Evolutionary conservation across 2,888 invertebrate species (phyloP).

Genomic region (Clunio marinus): DNA sequence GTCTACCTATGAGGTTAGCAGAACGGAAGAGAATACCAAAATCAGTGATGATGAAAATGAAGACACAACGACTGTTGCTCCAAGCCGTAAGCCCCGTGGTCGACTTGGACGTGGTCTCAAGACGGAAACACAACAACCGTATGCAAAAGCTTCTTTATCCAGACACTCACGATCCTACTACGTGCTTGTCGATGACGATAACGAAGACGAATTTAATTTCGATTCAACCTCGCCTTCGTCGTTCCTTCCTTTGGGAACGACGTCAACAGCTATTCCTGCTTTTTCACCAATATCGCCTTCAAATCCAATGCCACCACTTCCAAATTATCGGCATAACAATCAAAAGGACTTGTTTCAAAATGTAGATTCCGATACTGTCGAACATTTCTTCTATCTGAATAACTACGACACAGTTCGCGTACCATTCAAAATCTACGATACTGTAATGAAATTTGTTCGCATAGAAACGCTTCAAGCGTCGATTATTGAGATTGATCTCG

Average conservation of each 20-base stretch:
- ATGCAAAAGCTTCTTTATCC: neutral
- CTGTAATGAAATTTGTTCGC: constrained; percentile 70
- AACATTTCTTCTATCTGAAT: constrained; percentile 51
- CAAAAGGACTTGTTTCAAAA: constrained; percentile 43
- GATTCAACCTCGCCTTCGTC: constrained; percentile 10
- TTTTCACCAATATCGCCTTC: no score
- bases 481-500: constrained; percentile 71
- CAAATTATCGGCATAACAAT: constrained; percentile 38
- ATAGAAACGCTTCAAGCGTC: constrained; percentile 67
- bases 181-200: constrained; percentile 26
- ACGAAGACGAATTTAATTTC: constrained; percentile 27
- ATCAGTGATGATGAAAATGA: constrained; percentile 6
- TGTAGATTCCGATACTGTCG: constrained; percentile 43
- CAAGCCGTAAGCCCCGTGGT: constrained; percentile 13
- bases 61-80: constrained; percentile 12
- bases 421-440: constrained; percentile 70
- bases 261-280: constrained; percentile 38
- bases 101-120: constrained; percentile 23
- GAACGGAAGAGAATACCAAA: constrained; percentile 41
- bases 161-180: constrained; percentile 25
- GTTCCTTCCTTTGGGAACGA: constrained; percentile 23
- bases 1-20: constrained; percentile 11
- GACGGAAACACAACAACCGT: neutral
- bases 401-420: constrained; percentile 55
- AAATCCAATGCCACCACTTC: constrained; percentile 41